Evolutionary conservation across 2,113 vertebrate species (phyloP), one percentile per base, ranked within the genome.

Genomic region (Oryzias woworae): DNA sequence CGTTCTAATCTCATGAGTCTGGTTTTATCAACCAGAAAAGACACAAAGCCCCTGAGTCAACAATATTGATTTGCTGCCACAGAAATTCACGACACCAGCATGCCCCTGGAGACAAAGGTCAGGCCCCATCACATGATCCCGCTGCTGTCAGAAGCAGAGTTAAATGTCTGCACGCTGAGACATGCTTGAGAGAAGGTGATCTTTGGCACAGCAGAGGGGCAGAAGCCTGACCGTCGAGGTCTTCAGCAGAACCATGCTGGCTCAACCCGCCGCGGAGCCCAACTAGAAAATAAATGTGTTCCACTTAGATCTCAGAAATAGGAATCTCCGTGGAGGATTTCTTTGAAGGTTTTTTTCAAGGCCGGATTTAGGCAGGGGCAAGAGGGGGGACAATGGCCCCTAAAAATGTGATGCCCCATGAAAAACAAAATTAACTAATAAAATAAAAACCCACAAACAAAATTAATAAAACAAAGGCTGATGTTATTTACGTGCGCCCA

Each of bases 11-110:
- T 71, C 64, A 55, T 10, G 54, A 58, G 81, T 82, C 78, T 53
- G 47, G 53, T 78, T 80, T 60, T 53, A 81, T 77, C 68, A 80
- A 51, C 46, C 73, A 45, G 60, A 53, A 60, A 66, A 87, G 71
- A 77, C 85, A 56, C 52, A 70, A 53, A 71, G 72, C 70, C 68
- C 44, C 62, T 71, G 75, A 82, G 69, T 88, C 83, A 84, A 74
- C 68, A 55, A 14, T 69, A 88, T 81, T 64, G 84, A 89, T 87
- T 76, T 73, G 66, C 73, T 89, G 84, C 66, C 83, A 78, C 59
- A 53, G 44, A 64, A 79, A 73, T 65, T 68, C 55, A 65, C 53
- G 79, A 78, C 68, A 83, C 46, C 7, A 66, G 60, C 66, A 66
- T 31, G 46, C 13, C 61, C 70, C 51, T 6, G 16, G 62, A 76